Base-by-base conservation (phyloP, 2,797 vertebrate genomes). In the Centroberyx gerrardi region DNA sequence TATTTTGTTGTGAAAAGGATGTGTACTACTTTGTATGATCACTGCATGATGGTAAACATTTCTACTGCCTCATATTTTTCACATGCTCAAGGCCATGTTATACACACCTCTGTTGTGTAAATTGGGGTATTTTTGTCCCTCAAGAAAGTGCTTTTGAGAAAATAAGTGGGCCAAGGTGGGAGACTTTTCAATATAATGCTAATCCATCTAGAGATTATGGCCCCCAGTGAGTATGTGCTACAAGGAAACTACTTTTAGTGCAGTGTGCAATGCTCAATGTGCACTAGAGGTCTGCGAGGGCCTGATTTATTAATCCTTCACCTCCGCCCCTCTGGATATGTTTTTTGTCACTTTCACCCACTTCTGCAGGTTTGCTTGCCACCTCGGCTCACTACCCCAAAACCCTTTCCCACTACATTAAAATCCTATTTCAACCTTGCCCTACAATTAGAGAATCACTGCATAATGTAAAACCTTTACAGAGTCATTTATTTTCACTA, bases 371-470 rank as follows among this genome's bases (percentile, higher is more conserved):
- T 13, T 9, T n/a, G 29, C 27, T 33, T n/a, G 14, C 28, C 29
- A 15, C 28, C 38, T 12, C 9, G 1, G 8, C 6, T 13, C 12
- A 44, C 42, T 14, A 44, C 42, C 10, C 12, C 13, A 8, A 46
- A 8, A 44, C 7, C 3, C 13, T 12, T 4, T 51, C 22, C 53
- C 53, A 66, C 54, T 27, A 8, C 17, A 29, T 54, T 44, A 46
- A 22, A 36, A 76, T 55, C 28, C 4, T 42, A 13, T 73, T 68
- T 58, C 22, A n/a, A 81, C 9, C 15, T 27, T 74, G 33, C 71
- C 42, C 27, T 18, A 14, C 10, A 61, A 27, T 61, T 44, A 15
- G 5, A 44, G 9, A 44, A 14, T 44, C 18, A 61, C 59, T 56
- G 29, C 4, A 55, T 29, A 31, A 29, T 15, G 15, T 33, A 48